Evolutionary conservation across 1,140 invertebrate species (phyloP).

Genomic region (Phthorimaea operculella): DNA sequence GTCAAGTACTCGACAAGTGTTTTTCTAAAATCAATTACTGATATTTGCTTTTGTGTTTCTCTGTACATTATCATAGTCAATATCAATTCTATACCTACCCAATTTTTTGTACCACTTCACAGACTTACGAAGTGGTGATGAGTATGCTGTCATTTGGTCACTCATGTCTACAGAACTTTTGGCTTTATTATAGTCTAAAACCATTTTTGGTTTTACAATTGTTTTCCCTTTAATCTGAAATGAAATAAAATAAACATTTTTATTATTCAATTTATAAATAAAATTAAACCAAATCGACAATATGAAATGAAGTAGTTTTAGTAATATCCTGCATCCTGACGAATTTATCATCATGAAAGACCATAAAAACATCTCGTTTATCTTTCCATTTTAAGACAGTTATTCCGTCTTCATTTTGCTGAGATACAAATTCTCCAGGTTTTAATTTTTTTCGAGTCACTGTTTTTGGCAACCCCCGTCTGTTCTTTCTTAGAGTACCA

Average conservation of each 20-base stretch:
- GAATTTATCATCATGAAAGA: constrained; percentile 17
- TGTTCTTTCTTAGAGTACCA: constrained; percentile 43
- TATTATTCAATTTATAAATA: background rate
- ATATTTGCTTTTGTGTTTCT: constrained; percentile 8
- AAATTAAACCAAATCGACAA: background rate
- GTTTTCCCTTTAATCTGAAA: constrained; percentile 6
- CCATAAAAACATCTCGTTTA: constrained; percentile 41
- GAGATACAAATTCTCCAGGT: constrained; percentile 23
- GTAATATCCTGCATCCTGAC: too few relatives aligned
- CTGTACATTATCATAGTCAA: constrained; percentile 14
- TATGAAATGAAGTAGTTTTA: too few relatives aligned
- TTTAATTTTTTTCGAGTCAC: constrained; percentile 35
- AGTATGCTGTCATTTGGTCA: constrained; percentile 48
- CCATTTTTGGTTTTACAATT: constrained; percentile 32
- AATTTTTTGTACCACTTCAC: constrained; percentile 50
- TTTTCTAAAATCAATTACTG: constrained; percentile 14
- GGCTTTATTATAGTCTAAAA: constrained; percentile 45
- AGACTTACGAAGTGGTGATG: constrained; percentile 33
- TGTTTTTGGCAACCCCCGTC: constrained; percentile 36
- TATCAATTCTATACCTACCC: constrained; percentile 34
- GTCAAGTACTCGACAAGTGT: background rate
- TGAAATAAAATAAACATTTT: background rate
- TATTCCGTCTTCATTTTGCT: constrained; percentile 42
- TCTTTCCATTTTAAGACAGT: constrained; percentile 56
- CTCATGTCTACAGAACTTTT: constrained; percentile 44